phyloP scores from a whole-genome alignment of 2,888 invertebrate species.

The Chloroclysta siterata region DNA sequence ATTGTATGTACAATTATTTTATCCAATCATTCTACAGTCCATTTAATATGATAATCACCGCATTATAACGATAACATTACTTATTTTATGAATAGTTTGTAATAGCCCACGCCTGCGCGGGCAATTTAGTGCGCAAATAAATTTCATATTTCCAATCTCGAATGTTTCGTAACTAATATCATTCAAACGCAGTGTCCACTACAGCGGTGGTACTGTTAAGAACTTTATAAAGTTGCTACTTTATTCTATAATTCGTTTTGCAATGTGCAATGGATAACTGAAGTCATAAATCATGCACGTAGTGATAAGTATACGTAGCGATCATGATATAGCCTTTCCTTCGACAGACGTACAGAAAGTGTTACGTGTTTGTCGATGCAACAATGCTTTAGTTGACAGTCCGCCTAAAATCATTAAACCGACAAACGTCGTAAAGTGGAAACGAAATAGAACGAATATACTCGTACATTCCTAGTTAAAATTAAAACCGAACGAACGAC shows the following conservation, averaged over 20 bases:
- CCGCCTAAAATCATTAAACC: conserved; percentile 41
- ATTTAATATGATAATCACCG: conserved; percentile 34
- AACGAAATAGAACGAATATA: conserved; percentile 75
- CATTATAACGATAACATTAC: conserved; percentile 29
- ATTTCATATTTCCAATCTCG: conserved; percentile 67
- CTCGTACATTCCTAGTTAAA: conserved; percentile 65
- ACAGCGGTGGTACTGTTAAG: conserved; percentile 1
- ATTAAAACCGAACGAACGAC: conserved; percentile 81
- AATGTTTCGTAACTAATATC: conserved; percentile 67
- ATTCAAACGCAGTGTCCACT: conserved; percentile 57
- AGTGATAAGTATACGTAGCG: no score
- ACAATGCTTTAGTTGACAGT: conserved; percentile 11
- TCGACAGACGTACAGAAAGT: neutral
- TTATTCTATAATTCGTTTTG: neutral
- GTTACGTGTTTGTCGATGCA: neutral
- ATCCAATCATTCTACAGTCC: conserved; percentile 25
- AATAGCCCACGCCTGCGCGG: conserved; percentile 29
- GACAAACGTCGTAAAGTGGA: conserved; percentile 78
- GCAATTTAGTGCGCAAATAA: conserved; percentile 60
- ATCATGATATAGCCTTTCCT: neutral
- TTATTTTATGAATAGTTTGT: conserved; percentile 42
- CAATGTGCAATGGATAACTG: neutral
- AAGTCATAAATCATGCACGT: no score
- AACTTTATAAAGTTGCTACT: neutral
- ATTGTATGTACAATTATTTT: conserved; percentile 21